A percentile compares a stretch with the other conserved stretches of the same genome.
Evolutionary conservation across 2,797 vertebrate genomes (phyloP).

Genomic region (Tiaroga cobitis): DNA sequence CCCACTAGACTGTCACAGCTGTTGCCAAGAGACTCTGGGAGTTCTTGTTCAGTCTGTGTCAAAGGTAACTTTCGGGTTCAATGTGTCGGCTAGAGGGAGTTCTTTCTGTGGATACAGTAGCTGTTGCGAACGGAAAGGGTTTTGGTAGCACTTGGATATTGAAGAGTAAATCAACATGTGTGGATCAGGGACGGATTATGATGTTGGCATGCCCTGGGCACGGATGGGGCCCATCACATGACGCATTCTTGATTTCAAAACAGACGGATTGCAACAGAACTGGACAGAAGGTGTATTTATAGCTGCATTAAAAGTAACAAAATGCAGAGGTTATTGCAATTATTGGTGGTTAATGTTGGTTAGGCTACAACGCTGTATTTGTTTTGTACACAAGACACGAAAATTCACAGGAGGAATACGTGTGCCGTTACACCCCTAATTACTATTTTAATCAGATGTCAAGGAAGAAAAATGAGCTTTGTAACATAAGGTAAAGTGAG

Average conservation of each 20-base stretch:
- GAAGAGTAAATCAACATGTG: conserved; percentile 8
- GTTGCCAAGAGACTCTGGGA: conserved; percentile 2
- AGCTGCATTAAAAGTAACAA: neutral
- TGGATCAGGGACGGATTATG: conserved; percentile 26
- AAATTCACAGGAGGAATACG: no score
- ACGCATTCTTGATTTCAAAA: neutral
- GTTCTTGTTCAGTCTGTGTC: conserved; percentile 1
- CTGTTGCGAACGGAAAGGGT: neutral
- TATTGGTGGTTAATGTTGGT: no score
- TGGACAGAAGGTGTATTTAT: conserved; percentile 19
- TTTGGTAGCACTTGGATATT: neutral
- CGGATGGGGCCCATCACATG: neutral
- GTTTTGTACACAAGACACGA: no score
- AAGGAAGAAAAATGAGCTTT: no score
- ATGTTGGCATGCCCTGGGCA: conserved; percentile 27
- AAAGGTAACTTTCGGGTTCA: neutral
- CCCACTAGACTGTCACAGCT: conserved; percentile 1
- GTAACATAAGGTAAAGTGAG: no score
- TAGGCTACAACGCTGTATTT: no score
- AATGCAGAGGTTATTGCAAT: no score
- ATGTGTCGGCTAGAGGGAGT: neutral
- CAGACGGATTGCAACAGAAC: neutral
- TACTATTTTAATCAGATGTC: no score
- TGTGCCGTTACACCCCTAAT: no score
- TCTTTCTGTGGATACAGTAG: conserved; percentile 17